phyloP scores from a whole-genome alignment of 2,113 vertebrate genomes.

The zebrafish (Danio rerio) region GRCz12tu NC_133195.1:37269501-37270000 shows the following conservation, averaged over 20 bases:
- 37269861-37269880: no score
- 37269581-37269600: not conserved
- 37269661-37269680: slow-evolving; percentile 85
- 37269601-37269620: no score
- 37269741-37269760: slow-evolving; percentile 91
- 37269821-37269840: slow-evolving; percentile 83
- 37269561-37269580: no score
- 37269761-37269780: slow-evolving; percentile 88
- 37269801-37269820: slow-evolving; percentile 78
- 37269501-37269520: slow-evolving; percentile 93
- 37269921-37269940: no score
- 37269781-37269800: slow-evolving; percentile 74
- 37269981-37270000: not conserved
- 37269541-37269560: no score
- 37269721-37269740: slow-evolving; percentile 91
- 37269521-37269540: not conserved
- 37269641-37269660: not conserved
- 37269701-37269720: slow-evolving; percentile 89
- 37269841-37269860: no score
- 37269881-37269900: no score
- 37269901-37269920: no score
- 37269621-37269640: not conserved
- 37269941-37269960: no score
- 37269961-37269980: not conserved
- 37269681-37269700: slow-evolving; percentile 85